A percentile compares a stretch with the other conserved stretches of the same genome.
These are phyloP conservation scores for Tetranychus truncatus DNA, from an alignment of 2,888 invertebrate genomes.

Conservation along the genomic window DNA sequence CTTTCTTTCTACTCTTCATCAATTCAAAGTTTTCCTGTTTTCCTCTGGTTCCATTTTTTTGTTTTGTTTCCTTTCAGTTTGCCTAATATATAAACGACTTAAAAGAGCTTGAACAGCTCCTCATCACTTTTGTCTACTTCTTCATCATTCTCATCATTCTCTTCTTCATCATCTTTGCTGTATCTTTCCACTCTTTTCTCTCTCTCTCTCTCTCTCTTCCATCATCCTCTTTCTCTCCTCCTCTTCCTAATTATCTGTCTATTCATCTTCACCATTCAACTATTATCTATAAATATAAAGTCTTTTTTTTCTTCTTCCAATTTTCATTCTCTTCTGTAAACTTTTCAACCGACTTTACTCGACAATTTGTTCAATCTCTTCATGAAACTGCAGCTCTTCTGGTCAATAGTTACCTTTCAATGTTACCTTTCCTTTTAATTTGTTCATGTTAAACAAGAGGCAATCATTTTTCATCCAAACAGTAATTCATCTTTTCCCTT, in stretches of 20 bases:
- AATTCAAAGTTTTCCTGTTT: slow-evolving; percentile 7
- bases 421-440: too few species aligned
- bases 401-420: too few species aligned
- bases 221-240: background rate
- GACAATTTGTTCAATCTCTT: background rate
- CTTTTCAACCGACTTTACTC: background rate
- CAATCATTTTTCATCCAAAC: too few species aligned
- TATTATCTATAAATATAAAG: background rate
- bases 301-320: background rate
- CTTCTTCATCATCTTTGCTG: background rate
- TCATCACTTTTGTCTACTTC: background rate
- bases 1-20: slow-evolving; percentile 10
- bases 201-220: slow-evolving; percentile 2
- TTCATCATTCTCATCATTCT: background rate
- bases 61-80: slow-evolving; percentile 11
- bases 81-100: background rate
- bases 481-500: too few species aligned
- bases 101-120: too few species aligned
- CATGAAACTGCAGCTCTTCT: too few species aligned
- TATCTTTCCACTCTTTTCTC: background rate
- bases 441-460: too few species aligned
- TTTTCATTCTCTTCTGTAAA: background rate
- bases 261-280: background rate
- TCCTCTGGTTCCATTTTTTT: slow-evolving; percentile 9
- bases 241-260: background rate